Evolutionary conservation across 1,140 invertebrate genomes (phyloP).

Genomic region (Xylocopa sonorina): DNA sequence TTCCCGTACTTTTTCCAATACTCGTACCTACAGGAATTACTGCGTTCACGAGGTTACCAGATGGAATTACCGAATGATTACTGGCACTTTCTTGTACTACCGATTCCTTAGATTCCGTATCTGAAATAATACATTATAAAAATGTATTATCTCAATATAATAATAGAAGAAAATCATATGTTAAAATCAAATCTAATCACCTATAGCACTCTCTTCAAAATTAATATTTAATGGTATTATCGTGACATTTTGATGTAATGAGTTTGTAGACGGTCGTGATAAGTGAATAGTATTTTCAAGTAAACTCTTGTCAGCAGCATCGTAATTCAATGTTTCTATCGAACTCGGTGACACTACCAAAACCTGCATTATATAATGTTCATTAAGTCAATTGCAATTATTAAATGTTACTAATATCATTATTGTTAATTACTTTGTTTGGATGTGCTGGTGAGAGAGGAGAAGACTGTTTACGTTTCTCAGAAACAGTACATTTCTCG

Average conservation of each 20-base stretch:
- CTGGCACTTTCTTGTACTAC: slow-evolving; percentile 36
- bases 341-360: slow-evolving; percentile 61
- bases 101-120: slow-evolving; percentile 34
- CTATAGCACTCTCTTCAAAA: slow-evolving; percentile 48
- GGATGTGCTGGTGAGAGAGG: slow-evolving; percentile 46
- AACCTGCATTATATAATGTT: slow-evolving; percentile 43
- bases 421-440: slow-evolving; percentile 61
- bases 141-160: background rate
- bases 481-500: slow-evolving; percentile 18
- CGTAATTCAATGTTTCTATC: slow-evolving; percentile 47
- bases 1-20: slow-evolving; percentile 57
- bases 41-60: slow-evolving; percentile 52
- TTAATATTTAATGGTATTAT: slow-evolving; percentile 57
- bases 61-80: slow-evolving; percentile 48
- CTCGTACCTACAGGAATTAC: slow-evolving; percentile 57
- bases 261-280: slow-evolving; percentile 43
- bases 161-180: slow-evolving; percentile 3
- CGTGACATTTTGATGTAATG: slow-evolving; percentile 57
- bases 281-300: slow-evolving; percentile 49
- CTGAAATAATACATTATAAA: background rate
- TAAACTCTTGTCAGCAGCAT: slow-evolving; percentile 31
- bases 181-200: slow-evolving; percentile 51
- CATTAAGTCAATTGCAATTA: background rate
- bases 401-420: slow-evolving; percentile 40
- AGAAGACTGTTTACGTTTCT: slow-evolving; percentile 52